Base-by-base conservation (phyloP, 2,888 invertebrate species). In the Caenorhabditis sp. region DNA sequence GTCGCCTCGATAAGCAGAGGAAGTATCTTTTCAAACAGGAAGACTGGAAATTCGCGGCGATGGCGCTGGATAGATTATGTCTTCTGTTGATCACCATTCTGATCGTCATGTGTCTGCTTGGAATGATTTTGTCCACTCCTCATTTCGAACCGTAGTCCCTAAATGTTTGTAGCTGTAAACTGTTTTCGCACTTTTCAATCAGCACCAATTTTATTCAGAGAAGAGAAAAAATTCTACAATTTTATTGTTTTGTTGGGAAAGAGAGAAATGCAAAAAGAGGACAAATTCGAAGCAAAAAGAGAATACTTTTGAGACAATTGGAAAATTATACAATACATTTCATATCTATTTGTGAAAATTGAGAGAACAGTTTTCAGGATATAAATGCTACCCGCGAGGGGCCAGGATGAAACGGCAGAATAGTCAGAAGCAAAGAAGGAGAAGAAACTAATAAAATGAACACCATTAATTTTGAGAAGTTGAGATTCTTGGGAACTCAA, bases 31-130 rank as follows among this genome's bases (percentile, higher is more conserved):
- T 68, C 24, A 83, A 82, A 28, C 83, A 84, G 76, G 89, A 89
- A 54, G 87, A 89, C 31, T 89, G 89, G 89, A 87, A 88, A 69
- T 89, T 85, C 68, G 87, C 89, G 4, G 89, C 89, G 12, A 87
- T 89, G 86, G 86, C 87, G 16, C 63, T 89, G 8, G 89, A 89
- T 68, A 81, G 89, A 26, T 69, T 89, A 19, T 89, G 89, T 61
- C 75, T 89, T 14, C 58, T 87, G 0, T 74, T 89, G 3, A 83
- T 88, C 54, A 86, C 87, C 8, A 49, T 85, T 49, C 81, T 89
- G 38, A 85, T 89, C 10, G 35, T 82, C 2, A 59, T 84, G 16
- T 87, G 87, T 54, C 64, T 89, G 19, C 68, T 83, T 44, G 80
- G 82, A 12, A 85, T 89, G 64, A 44, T 70, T 22, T 56, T 82